Percentiles rank a stretch among this genome's conserved stretches.
Conservation (phyloP, 2,888 invertebrate species). For the Ceriagrion tenellum region DNA sequence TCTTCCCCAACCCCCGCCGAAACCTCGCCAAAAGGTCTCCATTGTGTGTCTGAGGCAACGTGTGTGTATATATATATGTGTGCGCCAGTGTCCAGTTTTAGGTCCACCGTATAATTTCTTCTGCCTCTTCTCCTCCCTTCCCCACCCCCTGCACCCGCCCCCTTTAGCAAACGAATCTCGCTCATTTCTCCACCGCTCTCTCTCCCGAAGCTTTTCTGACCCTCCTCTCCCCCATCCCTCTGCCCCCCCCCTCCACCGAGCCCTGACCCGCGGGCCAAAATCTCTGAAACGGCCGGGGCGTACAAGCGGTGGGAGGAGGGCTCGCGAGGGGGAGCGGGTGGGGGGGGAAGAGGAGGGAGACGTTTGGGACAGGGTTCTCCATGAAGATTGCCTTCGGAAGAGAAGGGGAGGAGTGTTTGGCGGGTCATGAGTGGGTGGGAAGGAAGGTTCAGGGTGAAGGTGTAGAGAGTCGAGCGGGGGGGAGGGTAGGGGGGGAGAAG, state of each 20-base stretch:
- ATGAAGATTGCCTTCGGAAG: slow-evolving; percentile 51
- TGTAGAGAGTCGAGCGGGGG: not conserved
- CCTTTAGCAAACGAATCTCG: slow-evolving; percentile 4
- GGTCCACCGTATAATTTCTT: slow-evolving; percentile 65
- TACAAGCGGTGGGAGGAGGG: not conserved
- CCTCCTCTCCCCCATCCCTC: not conserved
- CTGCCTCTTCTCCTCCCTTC: not conserved
- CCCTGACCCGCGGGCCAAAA: slow-evolving; percentile 36
- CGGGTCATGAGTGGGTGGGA: not conserved
- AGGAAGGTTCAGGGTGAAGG: not conserved
- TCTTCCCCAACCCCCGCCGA: slow-evolving; percentile 7
- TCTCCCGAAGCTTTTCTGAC: not conserved
- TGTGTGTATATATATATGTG: slow-evolving; percentile 43
- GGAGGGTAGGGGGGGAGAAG: not conserved
- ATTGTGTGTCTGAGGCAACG: slow-evolving; percentile 37
- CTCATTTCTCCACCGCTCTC: not conserved
- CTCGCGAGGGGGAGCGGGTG: not conserved
- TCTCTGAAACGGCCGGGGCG: slow-evolving; percentile 45
- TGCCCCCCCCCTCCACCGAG: not conserved
- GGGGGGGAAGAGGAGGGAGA: not conserved
- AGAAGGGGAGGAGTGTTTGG: not conserved
- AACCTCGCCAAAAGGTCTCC: slow-evolving; percentile 52
- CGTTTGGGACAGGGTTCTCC: not conserved
- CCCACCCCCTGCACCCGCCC: not conserved
- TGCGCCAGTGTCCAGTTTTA: slow-evolving; percentile 54